These are phyloP conservation scores for Molanna angustata DNA, from an alignment of 2,888 invertebrate genomes.

Conservation along the genomic window DNA sequence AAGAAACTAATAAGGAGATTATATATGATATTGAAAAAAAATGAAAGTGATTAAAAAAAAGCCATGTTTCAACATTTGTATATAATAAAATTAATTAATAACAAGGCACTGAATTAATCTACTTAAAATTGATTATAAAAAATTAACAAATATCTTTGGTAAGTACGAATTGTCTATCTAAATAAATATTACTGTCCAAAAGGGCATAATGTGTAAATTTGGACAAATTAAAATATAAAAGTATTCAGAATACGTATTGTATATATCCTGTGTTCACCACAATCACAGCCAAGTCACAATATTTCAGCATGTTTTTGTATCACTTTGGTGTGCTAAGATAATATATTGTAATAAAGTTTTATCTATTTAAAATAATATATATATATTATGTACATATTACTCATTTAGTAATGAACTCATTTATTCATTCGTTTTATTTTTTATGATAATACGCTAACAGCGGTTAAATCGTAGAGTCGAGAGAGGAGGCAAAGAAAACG, in stretches of 20 bases:
- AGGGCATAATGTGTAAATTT: too few species aligned
- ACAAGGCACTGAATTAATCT: conserved; percentile 30
- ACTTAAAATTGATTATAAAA: conserved; percentile 24
- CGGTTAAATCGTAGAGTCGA: conserved; percentile 11
- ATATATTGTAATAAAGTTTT: not conserved
- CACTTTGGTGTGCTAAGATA: conserved; percentile 7
- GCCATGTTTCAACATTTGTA: conserved; percentile 22
- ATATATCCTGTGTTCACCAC: conserved; percentile 31
- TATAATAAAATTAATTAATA: conserved; percentile 29
- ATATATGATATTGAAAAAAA: not conserved
- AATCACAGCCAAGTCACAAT: conserved; percentile 30
- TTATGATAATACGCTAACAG: conserved; percentile 22
- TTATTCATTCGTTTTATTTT: conserved; percentile 31
- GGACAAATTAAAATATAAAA: not conserved
- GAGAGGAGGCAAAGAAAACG: conserved; percentile 27
- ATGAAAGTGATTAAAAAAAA: conserved; percentile 24
- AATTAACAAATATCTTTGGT: conserved; percentile 32
- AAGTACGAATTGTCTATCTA: conserved; percentile 18
- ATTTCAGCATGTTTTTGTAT: conserved; percentile 1
- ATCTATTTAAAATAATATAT: conserved; percentile 5
- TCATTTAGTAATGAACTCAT: conserved; percentile 17
- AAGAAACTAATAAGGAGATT: not conserved
- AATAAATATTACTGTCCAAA: too few species aligned
- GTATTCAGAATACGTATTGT: conserved; percentile 1
- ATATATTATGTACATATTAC: not conserved